These are phyloP conservation scores for Eonycteris spelaea DNA, from an alignment of 2,113 vertebrate genomes.

Conservation along the genomic window DNA sequence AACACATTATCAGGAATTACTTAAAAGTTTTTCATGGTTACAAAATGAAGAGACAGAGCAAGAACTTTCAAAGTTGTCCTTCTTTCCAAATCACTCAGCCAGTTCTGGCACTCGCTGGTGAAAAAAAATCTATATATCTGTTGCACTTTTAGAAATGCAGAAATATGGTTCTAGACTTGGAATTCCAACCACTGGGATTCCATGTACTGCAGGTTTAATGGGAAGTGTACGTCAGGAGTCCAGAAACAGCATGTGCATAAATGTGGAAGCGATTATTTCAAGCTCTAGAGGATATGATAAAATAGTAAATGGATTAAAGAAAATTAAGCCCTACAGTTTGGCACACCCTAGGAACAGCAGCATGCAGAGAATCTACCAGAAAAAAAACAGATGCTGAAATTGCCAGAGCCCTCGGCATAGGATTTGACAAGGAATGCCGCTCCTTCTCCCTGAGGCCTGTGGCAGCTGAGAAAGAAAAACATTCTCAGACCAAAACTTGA, in stretches of 20 bases:
- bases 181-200: rapidly evolving
- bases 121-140: rapidly evolving
- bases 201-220: rapidly evolving
- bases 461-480: neutral
- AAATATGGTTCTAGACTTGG: neutral
- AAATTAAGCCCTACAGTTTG: neutral
- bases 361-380: neutral
- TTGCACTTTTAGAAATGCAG: no score
- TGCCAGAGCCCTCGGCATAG: neutral
- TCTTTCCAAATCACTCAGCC: neutral
- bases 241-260: neutral
- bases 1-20: no score
- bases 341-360: neutral
- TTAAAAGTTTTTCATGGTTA: rapidly evolving
- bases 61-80: no score
- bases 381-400: neutral
- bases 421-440: neutral
- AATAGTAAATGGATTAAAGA: neutral
- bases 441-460: neutral
- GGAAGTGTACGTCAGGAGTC: neutral
- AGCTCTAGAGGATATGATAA: neutral
- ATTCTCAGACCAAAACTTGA: neutral
- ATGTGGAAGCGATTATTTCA: neutral
- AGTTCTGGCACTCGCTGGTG: neutral
- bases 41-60: neutral